Evolutionary conservation across 2,113 vertebrate species (phyloP), one percentile per base, ranked within the genome.

Genomic region (Donacobius atricapilla): DNA sequence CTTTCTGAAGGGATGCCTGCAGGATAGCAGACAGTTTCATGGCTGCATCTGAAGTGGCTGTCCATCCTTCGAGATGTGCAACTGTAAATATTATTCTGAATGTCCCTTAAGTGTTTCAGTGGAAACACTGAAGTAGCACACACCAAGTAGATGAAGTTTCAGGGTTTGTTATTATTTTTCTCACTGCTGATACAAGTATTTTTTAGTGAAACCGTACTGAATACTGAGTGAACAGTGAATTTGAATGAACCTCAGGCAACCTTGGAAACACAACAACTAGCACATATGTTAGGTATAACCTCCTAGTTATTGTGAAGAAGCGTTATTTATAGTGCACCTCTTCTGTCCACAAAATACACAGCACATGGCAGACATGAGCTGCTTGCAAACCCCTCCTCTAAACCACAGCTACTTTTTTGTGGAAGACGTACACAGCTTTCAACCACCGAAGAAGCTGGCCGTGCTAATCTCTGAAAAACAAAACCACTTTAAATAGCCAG

Each of bases 341-440:
- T 47, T 94, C 72, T 80, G 25, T 10, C n/a, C 54, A 39, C 28
- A 66, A 50, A 89, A 39, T 19, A 57, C 3, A 0, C 15, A n/a
- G 35, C 12, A 17, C 0, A 0, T 5, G 44, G 47, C 33, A 71
- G n/a, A 31, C 2, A 6, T 7, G 53, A 86, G 33, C 57, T 68
- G 35, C 39, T 37, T 50, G 19, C 33, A 91, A 71, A 72, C 3
- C 8, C 42, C 33, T 76, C 22, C 45, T 42, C 37, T 20, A 87
- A 90, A 58, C 15, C 10, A 9, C 24, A 30, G 28, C 16, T 42
- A 11, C 33, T 45, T 89, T 64, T 28, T 30, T 35, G 45, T 42
- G 45, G 50, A 72, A 87, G 39, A 48, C 25, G 33, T 5, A 11
- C 11, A 21, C 18, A 86, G 28, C 28, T 85, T 82, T 85, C 47